A percentile compares a stretch with the other conserved stretches of the same genome.
Evolutionary conservation across 2,888 invertebrate species (phyloP).

Genomic region (Acrobasis repandana): DNA sequence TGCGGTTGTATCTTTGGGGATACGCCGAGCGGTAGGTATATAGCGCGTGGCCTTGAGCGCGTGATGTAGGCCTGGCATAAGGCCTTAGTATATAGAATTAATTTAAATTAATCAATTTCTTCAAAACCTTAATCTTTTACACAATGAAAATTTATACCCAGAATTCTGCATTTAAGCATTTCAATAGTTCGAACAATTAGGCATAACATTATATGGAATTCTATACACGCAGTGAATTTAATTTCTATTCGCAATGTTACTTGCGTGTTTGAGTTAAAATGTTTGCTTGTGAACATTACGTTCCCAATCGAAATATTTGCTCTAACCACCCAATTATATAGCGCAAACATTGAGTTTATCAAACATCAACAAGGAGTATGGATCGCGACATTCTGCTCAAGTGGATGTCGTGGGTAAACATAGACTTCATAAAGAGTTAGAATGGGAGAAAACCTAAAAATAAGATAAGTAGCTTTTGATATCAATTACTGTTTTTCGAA

Average conservation of each 20-base stretch:
- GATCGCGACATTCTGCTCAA: conserved; percentile 17
- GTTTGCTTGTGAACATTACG: conserved; percentile 14
- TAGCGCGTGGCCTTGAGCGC: too few species aligned
- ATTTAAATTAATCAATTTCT: too few species aligned
- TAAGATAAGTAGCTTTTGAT: too few species aligned
- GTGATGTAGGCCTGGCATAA: too few species aligned
- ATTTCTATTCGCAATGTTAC: not conserved
- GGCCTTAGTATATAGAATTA: too few species aligned
- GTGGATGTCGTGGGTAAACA: conserved; percentile 2
- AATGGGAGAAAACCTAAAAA: not conserved
- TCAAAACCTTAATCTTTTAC: too few species aligned
- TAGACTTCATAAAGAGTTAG: not conserved
- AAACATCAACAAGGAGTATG: conserved; percentile 18
- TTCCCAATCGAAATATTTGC: conserved; percentile 16
- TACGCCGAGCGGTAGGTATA: too few species aligned
- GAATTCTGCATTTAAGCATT: not conserved
- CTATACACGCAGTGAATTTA: conserved; percentile 2
- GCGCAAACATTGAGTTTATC: conserved; percentile 8
- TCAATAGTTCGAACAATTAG: not conserved
- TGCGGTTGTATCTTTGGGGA: too few species aligned
- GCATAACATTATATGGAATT: not conserved
- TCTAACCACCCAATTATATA: conserved; percentile 13
- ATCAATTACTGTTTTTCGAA: too few species aligned
- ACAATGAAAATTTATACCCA: not conserved
- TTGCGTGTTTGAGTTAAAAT: conserved; percentile 14